These are phyloP conservation scores for Amaurobius ferox DNA, from an alignment of 2,888 invertebrate genomes.

Conservation along the genomic window DNA sequence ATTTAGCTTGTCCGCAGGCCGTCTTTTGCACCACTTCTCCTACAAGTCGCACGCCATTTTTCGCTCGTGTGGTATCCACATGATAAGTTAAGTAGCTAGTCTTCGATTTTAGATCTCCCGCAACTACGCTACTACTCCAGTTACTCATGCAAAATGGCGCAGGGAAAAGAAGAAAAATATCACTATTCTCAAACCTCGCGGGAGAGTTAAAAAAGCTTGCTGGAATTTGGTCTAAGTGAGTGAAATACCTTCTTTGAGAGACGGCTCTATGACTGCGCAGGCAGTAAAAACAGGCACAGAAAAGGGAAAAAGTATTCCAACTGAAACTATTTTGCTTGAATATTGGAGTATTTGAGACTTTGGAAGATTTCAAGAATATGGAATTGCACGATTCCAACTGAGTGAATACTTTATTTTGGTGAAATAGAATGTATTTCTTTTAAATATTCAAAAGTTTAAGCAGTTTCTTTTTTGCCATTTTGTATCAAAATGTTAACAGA, in stretches of 20 bases:
- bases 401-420: too few species aligned
- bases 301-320: conserved; percentile 6
- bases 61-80: conserved; percentile 26
- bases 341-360: neutral
- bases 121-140: conserved; percentile 28
- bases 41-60: neutral
- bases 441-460: too few species aligned
- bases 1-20: too few species aligned
- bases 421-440: too few species aligned
- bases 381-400: neutral
- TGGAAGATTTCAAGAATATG: neutral
- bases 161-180: conserved; percentile 25
- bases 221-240: conserved; percentile 7
- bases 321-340: conserved; percentile 3
- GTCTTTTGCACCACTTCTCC: conserved; percentile 18
- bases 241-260: conserved; percentile 12
- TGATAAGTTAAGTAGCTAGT: conserved; percentile 48
- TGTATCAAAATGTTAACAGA: too few species aligned
- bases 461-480: too few species aligned
- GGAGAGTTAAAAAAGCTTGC: conserved; percentile 18
- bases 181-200: conserved; percentile 18
- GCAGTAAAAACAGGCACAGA: neutral
- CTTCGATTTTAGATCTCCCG: conserved; percentile 33
- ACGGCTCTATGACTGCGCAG: neutral
- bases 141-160: conserved; percentile 51